phyloP scores from a whole-genome alignment of 2,888 invertebrate species.

The Tubiluchus corallicola region DNA sequence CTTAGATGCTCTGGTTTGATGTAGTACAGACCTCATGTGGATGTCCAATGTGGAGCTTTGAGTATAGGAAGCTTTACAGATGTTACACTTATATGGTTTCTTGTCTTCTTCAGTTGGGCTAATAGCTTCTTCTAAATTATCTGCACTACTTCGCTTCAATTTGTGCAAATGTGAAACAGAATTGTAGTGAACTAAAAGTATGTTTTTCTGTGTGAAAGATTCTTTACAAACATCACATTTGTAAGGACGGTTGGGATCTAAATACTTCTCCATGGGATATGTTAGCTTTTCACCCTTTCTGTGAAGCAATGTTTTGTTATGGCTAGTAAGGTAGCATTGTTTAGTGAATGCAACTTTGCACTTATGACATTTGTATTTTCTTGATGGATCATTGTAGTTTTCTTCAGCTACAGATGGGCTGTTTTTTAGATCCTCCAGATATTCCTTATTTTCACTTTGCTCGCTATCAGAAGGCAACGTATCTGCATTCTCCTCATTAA shows the following conservation, averaged over 20 bases:
- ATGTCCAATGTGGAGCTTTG: slow-evolving; percentile 80
- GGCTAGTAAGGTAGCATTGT: slow-evolving; percentile 70
- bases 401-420: slow-evolving; percentile 77
- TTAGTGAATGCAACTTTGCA: slow-evolving; percentile 82
- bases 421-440: slow-evolving; percentile 72
- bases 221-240: slow-evolving; percentile 93
- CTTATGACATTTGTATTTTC: slow-evolving; percentile 81
- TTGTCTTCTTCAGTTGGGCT: slow-evolving; percentile 36
- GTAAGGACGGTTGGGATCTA: slow-evolving; percentile 80
- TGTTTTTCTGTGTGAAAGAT: slow-evolving; percentile 77
- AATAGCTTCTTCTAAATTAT: neutral
- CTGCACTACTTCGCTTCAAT: slow-evolving; percentile 40
- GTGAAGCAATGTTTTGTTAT: slow-evolving; percentile 75
- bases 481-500: slow-evolving; percentile 17
- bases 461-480: slow-evolving; percentile 19
- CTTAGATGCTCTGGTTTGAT: slow-evolving; percentile 72
- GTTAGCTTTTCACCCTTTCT: slow-evolving; percentile 73
- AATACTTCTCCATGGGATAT: slow-evolving; percentile 65
- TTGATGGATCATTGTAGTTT: slow-evolving; percentile 66
- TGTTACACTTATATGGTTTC: slow-evolving; percentile 75
- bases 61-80: slow-evolving; percentile 74
- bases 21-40: slow-evolving; percentile 74
- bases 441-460: slow-evolving; percentile 51
- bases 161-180: slow-evolving; percentile 89
- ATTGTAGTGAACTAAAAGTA: slow-evolving; percentile 79